A percentile compares a stretch with the other conserved stretches of the same genome.
These are phyloP conservation scores for Blastomussa wellsi DNA, from an alignment of 92 coral and sea anemone genomes.

Conservation along the genomic window DNA sequence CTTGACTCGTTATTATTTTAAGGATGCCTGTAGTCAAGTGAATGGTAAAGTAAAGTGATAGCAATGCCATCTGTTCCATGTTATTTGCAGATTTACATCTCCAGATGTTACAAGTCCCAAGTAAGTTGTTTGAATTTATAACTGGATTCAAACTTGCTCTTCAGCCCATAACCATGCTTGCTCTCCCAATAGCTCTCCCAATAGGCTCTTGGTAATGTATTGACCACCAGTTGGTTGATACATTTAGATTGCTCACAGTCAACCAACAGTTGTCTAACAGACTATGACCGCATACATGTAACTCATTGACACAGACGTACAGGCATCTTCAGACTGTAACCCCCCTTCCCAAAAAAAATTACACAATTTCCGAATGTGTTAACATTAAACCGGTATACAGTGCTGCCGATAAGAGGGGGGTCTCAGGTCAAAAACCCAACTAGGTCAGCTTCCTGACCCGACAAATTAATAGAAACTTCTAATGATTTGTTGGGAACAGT, in stretches of 20 bases:
- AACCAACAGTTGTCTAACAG: not conserved
- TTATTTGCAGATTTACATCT: constrained; percentile 59
- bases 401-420: too few relatives aligned
- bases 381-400: too few relatives aligned
- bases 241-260: not conserved
- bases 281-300: too few relatives aligned
- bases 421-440: too few relatives aligned
- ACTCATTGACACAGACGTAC: too few relatives aligned
- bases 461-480: too few relatives aligned
- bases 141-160: not conserved
- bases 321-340: too few relatives aligned
- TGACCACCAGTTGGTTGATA: not conserved
- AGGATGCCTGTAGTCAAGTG: not conserved
- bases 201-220: not conserved
- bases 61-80: not conserved
- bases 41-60: not conserved
- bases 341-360: too few relatives aligned
- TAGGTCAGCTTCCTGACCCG: too few relatives aligned
- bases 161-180: not conserved
- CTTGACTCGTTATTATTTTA: too few relatives aligned
- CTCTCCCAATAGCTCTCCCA: not conserved
- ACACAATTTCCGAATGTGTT: too few relatives aligned
- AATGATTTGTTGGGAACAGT: too few relatives aligned
- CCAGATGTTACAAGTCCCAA: constrained; percentile 62
- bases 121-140: constrained; percentile 27